A percentile compares a stretch with the other conserved stretches of the same genome.
Conservation (phyloP, 2,797 vertebrate species). For the Sebastolobus altivelis region DNA sequence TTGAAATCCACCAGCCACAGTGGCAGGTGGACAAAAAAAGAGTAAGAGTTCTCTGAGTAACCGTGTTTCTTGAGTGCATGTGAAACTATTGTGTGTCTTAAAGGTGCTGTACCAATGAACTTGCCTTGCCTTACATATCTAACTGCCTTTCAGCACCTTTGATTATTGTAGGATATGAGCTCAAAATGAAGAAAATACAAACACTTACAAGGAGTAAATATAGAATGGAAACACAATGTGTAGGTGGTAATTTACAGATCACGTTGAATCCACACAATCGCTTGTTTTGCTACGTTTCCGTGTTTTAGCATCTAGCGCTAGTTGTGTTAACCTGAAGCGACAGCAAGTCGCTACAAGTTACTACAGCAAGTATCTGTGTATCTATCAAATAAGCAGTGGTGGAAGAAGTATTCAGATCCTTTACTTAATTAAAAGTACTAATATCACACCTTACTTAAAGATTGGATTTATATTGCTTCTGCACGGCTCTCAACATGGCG, state of each 20-base stretch:
- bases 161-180: background rate
- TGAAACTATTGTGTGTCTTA: background rate
- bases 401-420: background rate
- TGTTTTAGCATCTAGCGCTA: background rate
- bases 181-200: background rate
- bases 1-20: no score
- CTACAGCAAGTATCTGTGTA: background rate
- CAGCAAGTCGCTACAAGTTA: no score
- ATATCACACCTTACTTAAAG: background rate
- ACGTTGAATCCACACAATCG: background rate
- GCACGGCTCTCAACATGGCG: no score
- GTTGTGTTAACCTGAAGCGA: no score
- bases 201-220: background rate
- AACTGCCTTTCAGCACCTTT: background rate
- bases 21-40: no score
- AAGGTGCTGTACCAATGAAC: background rate
- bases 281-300: background rate
- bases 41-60: background rate
- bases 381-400: background rate
- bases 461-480: no score
- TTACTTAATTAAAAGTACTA: background rate
- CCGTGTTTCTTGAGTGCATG: background rate
- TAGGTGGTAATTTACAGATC: background rate
- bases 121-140: background rate
- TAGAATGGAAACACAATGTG: background rate